Evolutionary conservation across 2,888 invertebrate species (phyloP), one percentile per base, ranked within the genome.

Genomic region (Noctua pronuba): DNA sequence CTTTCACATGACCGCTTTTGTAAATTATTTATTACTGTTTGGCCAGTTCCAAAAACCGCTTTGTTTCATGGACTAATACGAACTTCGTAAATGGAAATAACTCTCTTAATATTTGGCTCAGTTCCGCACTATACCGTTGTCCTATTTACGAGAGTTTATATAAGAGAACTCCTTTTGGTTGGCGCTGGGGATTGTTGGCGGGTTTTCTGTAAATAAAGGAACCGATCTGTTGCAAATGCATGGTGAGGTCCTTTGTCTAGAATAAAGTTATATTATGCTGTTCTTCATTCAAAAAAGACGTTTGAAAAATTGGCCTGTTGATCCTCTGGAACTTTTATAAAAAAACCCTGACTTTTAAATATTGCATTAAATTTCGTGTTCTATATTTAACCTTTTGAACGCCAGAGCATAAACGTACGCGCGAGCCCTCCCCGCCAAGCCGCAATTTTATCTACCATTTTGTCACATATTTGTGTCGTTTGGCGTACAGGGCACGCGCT

Each of bases 21-120:
- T 95, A 95, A 95, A 95, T 95, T 95, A 95, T 95, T 95, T 95
- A 95, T 95, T 94, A 93, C 94, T 94, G 93, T 95, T 95, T 93
- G 93, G 93, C 93, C 93, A 92, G 94, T 93, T 93, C 91, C 92
- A 91, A 93, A 93, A 92, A 92, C 90, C 91, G 91, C 93, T 93
- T 95, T 94, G 95, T 95, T 94, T 94, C 91, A 90, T 89, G 89
- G 91, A 90, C 90, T 92, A 91, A 92, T 91, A 90, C 89, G 85
- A 91, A 90, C 85, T 90, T 91, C 87, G 84, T 87, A 92, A 92
- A 94, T 93, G 91, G 89, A 91, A 91, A 92, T 91, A 91, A 91
- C 88, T 91, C 89, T 86, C 88, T 83, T 87, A 89, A 89, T 89
- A 90, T 91, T 89, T 86, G 82, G 86, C 84, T 81, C 67, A 74